phyloP scores from a whole-genome alignment of 2,113 vertebrate genomes.

The Electrona antarctica region DNA sequence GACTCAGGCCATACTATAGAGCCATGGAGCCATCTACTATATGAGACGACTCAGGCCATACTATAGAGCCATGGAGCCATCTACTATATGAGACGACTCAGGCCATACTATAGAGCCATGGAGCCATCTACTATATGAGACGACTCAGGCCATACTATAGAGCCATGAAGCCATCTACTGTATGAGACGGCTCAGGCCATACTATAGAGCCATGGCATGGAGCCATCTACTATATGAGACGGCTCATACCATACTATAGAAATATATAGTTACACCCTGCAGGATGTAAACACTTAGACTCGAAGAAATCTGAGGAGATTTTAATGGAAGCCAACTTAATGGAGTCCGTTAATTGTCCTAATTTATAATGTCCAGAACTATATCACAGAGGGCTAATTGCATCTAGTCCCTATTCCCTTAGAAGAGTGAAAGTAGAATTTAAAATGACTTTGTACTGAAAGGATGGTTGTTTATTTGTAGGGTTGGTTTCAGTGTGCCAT shows the following conservation, averaged over 20 bases:
- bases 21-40: too few species aligned
- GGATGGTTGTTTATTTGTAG: conserved; percentile 55
- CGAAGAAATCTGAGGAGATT: conserved; percentile 8
- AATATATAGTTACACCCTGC: conserved; percentile 18
- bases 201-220: too few species aligned
- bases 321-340: conserved; percentile 36
- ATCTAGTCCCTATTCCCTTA: conserved; percentile 11
- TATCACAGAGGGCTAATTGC: conserved; percentile 20
- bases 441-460: conserved; percentile 42
- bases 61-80: too few species aligned
- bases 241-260: not conserved
- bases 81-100: too few species aligned
- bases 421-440: conserved; percentile 24
- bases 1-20: too few species aligned
- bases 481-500: conserved; percentile 39
- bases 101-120: too few species aligned
- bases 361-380: conserved; percentile 31
- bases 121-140: too few species aligned
- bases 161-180: too few species aligned
- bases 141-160: too few species aligned
- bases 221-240: too few species aligned
- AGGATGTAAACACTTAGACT: conserved; percentile 42
- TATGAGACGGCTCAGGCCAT: too few species aligned
- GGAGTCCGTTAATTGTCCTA: conserved; percentile 31
- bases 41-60: too few species aligned